Evolutionary conservation across 2,113 vertebrate species (phyloP), one percentile per base, ranked within the genome.

Genomic region (Syngnathus floridae): DNA sequence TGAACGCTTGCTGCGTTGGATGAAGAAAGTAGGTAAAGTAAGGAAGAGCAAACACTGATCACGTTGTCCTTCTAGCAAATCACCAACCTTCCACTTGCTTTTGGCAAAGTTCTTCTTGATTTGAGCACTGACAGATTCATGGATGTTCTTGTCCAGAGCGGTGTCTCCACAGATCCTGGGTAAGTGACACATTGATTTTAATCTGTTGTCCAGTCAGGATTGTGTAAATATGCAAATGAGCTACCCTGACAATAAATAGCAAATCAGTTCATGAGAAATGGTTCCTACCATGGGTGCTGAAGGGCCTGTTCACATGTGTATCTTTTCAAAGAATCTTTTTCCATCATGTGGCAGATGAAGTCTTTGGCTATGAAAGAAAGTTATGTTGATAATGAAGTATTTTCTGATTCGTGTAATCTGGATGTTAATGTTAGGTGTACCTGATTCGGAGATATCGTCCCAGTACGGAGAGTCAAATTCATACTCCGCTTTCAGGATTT

Each of bases 71-170:
- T 72, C 11, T 60, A 81, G 94, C 92, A 67, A 98, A 96, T 17
- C 65, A 82, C 95, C 92, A 67, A 99, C 97, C 94, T 98, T 99
- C 97, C 97, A 98, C 87, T 97, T 98, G 92, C 95, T 99, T 88
- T 99, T 99, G 74, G 97, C 97, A 31, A 98, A 99, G 86, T 99
- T 99, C 89, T 99, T 99, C 89, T 93, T 93, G 82, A 99, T 99
- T 83, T 99, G 96, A 67, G 95, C 95, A 0, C 97, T 99, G 88
- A 99, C 97, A 0, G 97, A 99, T 84, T 98, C 96, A 17, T 98
- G 95, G 84, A 99, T 99, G 63, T 99, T 99, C 92, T 94, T 99
- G 80, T 98, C 93, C 60, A 98, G 86, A 36, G 97, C 97, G 0
- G 96, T 98, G 82, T 99, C 97, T 64, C 97, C 97, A 0, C 95